Base-by-base conservation (phyloP, 2,888 invertebrate genomes). In the Galerucella pusilla region DNA sequence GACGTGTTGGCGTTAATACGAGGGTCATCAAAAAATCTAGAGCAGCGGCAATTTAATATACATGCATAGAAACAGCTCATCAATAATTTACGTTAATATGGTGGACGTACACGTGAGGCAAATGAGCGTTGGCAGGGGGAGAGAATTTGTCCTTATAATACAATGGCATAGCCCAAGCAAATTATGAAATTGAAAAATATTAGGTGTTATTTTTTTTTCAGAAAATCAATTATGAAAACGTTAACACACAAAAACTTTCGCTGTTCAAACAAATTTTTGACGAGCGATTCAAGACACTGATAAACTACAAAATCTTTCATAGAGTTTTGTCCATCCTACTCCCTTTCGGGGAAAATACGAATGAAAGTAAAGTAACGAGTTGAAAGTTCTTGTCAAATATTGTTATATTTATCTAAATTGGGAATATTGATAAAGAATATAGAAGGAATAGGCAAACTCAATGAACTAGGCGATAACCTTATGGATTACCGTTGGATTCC, bases 51-150 rank as follows among this genome's bases (percentile, higher is more conserved):
- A 83, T 83, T 82, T 81, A 79, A 79, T 83, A 82, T 81, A 83
- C 83, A 82, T 84, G 83, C 82, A 83, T 79, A 81, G 81, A 83
- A 83, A 81, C 78, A 81, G 76, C 77, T 82, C 84, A 84, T 85
- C 80, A 85, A 85, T 85, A 83, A 85, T 85, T 82, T 80, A 85
- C 76, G 79, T 76, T 81, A 84, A 84, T 83, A 82, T 75, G 75
- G 78, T 65, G 75, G 78, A 68, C 77, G 70, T 77, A 72, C 35
- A 71, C 74, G 75, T 71, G 72, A 72, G 59, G 72, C 49, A 78
- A 81, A 77, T 77, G 77, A 80, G 75, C 72, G 74, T 70, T 65
- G 77, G 77, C 70, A 76, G n/a, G 75, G 80, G 79, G 79, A 80
- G 75, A 75, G 77, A 77, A 80, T 49, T 60, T 45, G 64, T 74